These are phyloP conservation scores for Caenorhabditis zanzibari DNA, from an alignment of 2,888 invertebrate species.

Conservation along the genomic window DNA sequence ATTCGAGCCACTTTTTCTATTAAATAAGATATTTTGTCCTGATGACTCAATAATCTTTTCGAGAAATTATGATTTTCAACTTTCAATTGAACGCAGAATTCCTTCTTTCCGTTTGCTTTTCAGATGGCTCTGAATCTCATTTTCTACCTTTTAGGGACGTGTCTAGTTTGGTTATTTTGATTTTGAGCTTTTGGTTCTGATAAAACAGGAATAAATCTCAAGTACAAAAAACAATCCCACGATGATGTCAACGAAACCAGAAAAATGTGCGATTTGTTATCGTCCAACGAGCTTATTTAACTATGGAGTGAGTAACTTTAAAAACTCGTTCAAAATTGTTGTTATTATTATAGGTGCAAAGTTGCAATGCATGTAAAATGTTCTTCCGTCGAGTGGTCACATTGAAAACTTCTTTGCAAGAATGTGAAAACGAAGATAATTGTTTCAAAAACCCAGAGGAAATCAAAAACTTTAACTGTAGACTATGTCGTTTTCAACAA, in stretches of 20 bases:
- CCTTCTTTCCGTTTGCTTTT: too few species aligned
- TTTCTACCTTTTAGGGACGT: too few species aligned
- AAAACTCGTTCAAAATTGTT: neutral
- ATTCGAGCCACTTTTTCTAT: too few species aligned
- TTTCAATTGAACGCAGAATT: too few species aligned
- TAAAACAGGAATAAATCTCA: neutral
- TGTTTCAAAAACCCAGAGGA: neutral
- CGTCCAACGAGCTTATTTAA: neutral
- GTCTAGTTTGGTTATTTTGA: too few species aligned
- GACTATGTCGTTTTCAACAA: slow-evolving; percentile 10
- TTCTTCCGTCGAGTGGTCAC: slow-evolving; percentile 5
- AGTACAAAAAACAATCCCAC: neutral
- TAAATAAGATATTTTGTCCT: too few species aligned
- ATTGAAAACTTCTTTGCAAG: neutral
- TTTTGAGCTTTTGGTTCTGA: too few species aligned
- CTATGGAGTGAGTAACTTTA: neutral
- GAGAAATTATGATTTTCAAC: too few species aligned
- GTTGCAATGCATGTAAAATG: slow-evolving; percentile 10
- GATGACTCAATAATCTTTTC: too few species aligned
- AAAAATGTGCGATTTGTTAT: neutral
- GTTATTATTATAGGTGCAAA: neutral
- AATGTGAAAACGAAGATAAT: neutral
- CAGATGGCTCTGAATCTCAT: too few species aligned
- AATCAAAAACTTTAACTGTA: neutral
- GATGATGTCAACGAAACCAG: neutral